phyloP scores from a whole-genome alignment of 2,888 invertebrate species.

The Oxycera nigricornis region DNA sequence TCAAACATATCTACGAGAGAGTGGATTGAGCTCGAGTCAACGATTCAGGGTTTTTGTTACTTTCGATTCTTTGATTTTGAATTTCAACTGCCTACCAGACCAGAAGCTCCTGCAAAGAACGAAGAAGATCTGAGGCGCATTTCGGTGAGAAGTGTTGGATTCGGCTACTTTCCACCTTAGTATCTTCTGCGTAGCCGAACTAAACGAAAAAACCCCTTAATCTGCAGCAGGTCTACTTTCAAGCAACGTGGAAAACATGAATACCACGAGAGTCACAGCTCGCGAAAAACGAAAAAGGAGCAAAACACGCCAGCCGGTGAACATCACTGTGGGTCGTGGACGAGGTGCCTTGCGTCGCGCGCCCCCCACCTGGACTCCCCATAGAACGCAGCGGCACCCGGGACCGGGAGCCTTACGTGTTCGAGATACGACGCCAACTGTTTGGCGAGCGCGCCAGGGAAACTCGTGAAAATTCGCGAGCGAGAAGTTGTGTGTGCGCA shows the following conservation, averaged over 20 bases:
- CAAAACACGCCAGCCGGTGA: not conserved
- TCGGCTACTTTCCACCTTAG: not conserved
- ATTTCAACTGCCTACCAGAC: not conserved
- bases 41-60: no score
- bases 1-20: no score
- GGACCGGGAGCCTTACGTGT: constrained; percentile 4
- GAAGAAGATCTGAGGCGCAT: not conserved
- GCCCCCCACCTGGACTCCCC: constrained; percentile 3
- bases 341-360: constrained; percentile 20
- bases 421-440: not conserved
- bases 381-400: not conserved
- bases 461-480: constrained; percentile 46
- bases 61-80: not conserved
- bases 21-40: no score
- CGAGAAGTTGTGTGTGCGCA: constrained; percentile 20
- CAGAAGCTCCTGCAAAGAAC: not conserved
- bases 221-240: no score
- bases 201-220: not conserved
- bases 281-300: constrained; percentile 14
- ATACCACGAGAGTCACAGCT: no score
- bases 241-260: no score
- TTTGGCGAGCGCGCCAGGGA: constrained; percentile 33
- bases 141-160: not conserved
- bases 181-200: not conserved
- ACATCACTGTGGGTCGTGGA: not conserved